Base-by-base conservation (phyloP, 1,140 invertebrate species). In the Camponotus floridanus region DNA sequence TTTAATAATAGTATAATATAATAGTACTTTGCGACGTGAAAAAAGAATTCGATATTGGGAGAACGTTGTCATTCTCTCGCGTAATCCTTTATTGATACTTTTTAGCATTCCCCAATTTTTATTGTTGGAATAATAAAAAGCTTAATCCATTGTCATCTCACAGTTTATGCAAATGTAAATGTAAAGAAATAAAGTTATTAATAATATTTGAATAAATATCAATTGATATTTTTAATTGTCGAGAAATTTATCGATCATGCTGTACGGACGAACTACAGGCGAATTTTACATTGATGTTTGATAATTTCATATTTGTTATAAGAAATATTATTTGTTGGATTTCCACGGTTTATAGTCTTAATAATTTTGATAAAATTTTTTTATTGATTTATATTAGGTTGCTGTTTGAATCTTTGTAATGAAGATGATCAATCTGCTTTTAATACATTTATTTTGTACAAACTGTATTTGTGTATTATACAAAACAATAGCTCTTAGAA, bases 171-270 rank as follows among this genome's bases (percentile, higher is more conserved):
- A 42, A 42, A 42, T 42, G 8, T 42, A 45, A 45, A 45, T 45
- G 9, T 45, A 45, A 0, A 45, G 71, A 57, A 74, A 62, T 33
- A 11, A 15, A n/a, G 18, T 26, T 76, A 39, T 76, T 18, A 65
- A 65, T 65, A 45, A 45, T 45, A 45, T 45, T 26, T 45, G 42
- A 33, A 78, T 39, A 65, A 64, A 61, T 45, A 64, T 61, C 73
- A 76, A 39, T 78, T 33, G 59, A 65, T n/a, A n/a, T 18, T 11
- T 78, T 9, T 13, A 3, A 57, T 15, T 61, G 21, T 39, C 26
- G 26, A 76, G 8, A 68, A 39, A 0, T 80, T 26, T 55, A 79
- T 57, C 62, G 33, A 80, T 80, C 15, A 39, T 21, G 45, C 18
- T 39, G 13, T 36, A 68, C 26, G 26, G 26, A 26, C 26, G 26